These are phyloP conservation scores for Brassicogethes aeneus DNA, from an alignment of 2,888 invertebrate genomes.

Conservation along the genomic window DNA sequence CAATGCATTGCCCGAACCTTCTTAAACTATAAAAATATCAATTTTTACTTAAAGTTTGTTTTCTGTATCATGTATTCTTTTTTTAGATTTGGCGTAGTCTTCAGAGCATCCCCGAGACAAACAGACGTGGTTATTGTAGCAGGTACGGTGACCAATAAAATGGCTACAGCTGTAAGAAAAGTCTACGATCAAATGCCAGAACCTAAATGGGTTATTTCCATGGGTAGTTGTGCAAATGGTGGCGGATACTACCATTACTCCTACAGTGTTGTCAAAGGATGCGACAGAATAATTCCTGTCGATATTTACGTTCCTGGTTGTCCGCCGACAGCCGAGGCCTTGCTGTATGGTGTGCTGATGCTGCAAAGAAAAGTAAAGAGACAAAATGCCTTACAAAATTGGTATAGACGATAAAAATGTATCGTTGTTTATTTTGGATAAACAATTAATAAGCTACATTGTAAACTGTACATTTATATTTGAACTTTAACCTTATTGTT, in stretches of 20 bases:
- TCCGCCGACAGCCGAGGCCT: constrained; percentile 89
- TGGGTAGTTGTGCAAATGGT: constrained; percentile 72
- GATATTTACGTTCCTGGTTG: constrained; percentile 92
- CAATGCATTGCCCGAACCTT: too few species aligned
- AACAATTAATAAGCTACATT: too few species aligned
- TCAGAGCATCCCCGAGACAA: constrained; percentile 53
- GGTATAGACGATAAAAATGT: constrained; percentile 29
- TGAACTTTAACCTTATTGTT: too few species aligned
- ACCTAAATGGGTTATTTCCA: constrained; percentile 65
- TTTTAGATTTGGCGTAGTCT: constrained; percentile 47
- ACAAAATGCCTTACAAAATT: constrained; percentile 48
- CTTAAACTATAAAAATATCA: too few species aligned
- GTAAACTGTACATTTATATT: too few species aligned
- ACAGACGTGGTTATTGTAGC: constrained; percentile 58
- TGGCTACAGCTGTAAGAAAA: constrained; percentile 57
- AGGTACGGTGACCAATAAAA: constrained; percentile 55
- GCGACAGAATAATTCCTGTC: constrained; percentile 70
- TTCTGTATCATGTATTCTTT: too few species aligned
- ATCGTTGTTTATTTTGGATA: too few species aligned
- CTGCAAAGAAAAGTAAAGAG: constrained; percentile 83
- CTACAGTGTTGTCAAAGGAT: constrained; percentile 66
- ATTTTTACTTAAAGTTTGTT: too few species aligned
- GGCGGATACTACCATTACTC: constrained; percentile 73
- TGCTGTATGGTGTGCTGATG: constrained; percentile 76
- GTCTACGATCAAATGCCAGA: constrained; percentile 57